Evolutionary conservation across 2,888 invertebrate genomes (phyloP), one percentile per base, ranked within the genome.

Genomic region (Zygaena filipendulae): DNA sequence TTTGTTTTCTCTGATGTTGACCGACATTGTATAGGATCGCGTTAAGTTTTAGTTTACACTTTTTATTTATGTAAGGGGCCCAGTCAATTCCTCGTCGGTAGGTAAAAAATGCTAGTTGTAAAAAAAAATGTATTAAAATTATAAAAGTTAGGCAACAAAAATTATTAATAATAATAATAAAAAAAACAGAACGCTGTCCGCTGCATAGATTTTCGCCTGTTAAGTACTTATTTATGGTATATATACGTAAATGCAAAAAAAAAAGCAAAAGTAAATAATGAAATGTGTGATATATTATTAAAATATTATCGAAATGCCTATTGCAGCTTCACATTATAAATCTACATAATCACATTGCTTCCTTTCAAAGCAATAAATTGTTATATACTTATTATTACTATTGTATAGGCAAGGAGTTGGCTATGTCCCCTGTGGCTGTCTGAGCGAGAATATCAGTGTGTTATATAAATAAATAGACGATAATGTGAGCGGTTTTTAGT

Each of bases 381-480:
- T 43, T n/a, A n/a, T n/a, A n/a, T n/a, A n/a, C n/a, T n/a, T n/a
- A n/a, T n/a, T n/a, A n/a, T n/a, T n/a, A n/a, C n/a, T n/a, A n/a
- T n/a, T n/a, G n/a, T n/a, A n/a, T n/a, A n/a, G n/a, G n/a, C n/a
- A 48, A 48, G 71, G 74, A 72, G 71, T 74, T 71, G 74, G 64
- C 67, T 62, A 38, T 25, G 66, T 56, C 66, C 75, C 70, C 61
- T n/a, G n/a, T n/a, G n/a, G n/a, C n/a, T n/a, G n/a, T n/a, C n/a
- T n/a, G n/a, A n/a, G n/a, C n/a, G n/a, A 40, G 47, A 49, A 59
- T 69, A 68, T 66, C 63, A 61, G 52, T 75, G 74, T 74, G n/a
- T n/a, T n/a, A n/a, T n/a, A n/a, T n/a, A n/a, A 67, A 59, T 63
- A 64, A 55, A 58, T 63, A 62, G n/a, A n/a, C n/a, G n/a, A n/a